Evolutionary conservation across 2,797 vertebrate species (phyloP), one percentile per base, ranked within the genome.

Genomic region (Notolabrus celidotus): DNA sequence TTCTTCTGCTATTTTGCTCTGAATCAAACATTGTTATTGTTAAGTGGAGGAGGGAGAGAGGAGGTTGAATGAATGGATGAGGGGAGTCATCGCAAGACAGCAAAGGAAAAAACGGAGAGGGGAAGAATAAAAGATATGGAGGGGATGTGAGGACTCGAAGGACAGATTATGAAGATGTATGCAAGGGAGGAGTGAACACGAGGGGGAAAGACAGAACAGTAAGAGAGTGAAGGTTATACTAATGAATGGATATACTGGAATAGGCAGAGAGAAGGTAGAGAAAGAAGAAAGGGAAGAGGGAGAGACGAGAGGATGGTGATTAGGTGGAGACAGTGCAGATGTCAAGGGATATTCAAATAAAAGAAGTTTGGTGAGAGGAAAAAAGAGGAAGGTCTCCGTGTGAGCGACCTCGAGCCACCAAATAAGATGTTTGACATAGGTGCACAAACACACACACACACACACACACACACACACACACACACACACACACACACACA

Each of bases 211-310:
- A 68, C 66, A 60, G 69, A 79, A 61, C 45, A 64, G 69, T 74
- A 63, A 77, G 78, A 56, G n/a, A 75, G 56, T 80, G 80, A 83
- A 90, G 83, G 84, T 79, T 81, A 74, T 69, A 53, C 66, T 87
- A 80, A 85, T 86, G 72, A 87, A 71, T 63, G 67, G 71, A 58
- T 70, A 22, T 43, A 67, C 46, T 64, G 43, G 22, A 49, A 43
- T 47, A 57, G 29, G 36, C 38, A 43, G 43, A 34, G 15, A 53
- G 36, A 47, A 58, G 27, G 34, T n/a, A 64, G 49, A 42, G 54
- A 42, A 16, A 69, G 72, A 74, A 71, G 56, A 71, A 68, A 67
- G 65, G 14, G 52, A 60, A 62, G 57, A 61, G n/a, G n/a, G n/a
- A 17, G 15, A 51, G 49, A 47, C 60, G 16, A 56, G 16, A n/a